Conservation (phyloP, 2,797 vertebrate species). For the Coregonus ussuriensis region DNA sequence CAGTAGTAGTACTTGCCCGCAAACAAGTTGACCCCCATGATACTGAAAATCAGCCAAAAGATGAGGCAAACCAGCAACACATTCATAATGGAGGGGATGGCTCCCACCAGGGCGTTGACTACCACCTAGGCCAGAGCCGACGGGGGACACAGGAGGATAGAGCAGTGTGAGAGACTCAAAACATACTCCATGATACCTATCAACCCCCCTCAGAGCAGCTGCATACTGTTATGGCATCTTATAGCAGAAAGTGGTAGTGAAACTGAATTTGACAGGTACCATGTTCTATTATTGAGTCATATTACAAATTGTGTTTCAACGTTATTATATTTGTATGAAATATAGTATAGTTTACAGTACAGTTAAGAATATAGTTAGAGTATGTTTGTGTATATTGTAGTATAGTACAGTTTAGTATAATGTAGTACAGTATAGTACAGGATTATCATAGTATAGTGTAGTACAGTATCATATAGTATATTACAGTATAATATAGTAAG, state of each 20-base stretch:
- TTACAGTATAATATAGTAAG: no score
- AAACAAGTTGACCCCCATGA: constrained; percentile 99
- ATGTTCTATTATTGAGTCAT: not conserved
- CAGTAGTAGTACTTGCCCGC: constrained; percentile 99
- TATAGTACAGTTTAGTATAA: no score
- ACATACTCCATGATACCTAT: constrained; percentile 31
- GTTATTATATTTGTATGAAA: no score
- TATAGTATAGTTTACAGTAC: not conserved
- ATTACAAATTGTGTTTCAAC: no score
- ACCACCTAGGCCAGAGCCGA: constrained; percentile 88
- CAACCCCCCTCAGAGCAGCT: constrained; percentile 50
- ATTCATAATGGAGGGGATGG: constrained; percentile 99
- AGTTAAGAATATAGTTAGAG: no score
- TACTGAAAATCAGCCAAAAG: constrained; percentile 99
- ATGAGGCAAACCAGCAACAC: constrained; percentile 99
- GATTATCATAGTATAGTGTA: no score
- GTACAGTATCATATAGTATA: not conserved
- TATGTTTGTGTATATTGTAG: no score
- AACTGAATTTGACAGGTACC: not conserved
- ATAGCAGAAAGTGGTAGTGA: not conserved
- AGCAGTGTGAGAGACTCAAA: constrained; percentile 64
- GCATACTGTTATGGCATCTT: constrained; percentile 74
- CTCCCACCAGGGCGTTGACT: constrained; percentile 99
- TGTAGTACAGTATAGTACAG: no score
- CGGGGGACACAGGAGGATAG: constrained; percentile 72